Evolutionary conservation across 2,888 invertebrate genomes (phyloP).

Genomic region (Caenorhabditis sp.): DNA sequence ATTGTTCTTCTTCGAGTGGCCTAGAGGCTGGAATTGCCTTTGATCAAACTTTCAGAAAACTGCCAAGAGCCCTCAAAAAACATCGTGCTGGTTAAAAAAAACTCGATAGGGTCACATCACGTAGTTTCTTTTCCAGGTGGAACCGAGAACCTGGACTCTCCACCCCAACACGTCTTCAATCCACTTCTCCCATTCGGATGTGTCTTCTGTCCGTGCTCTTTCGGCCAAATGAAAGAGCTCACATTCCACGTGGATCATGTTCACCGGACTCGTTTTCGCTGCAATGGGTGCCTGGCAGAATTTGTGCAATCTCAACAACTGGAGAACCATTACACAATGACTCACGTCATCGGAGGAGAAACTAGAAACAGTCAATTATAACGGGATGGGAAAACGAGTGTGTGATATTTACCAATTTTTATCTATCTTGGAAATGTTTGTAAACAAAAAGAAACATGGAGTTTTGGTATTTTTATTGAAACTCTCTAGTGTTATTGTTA

Average conservation of each 20-base stretch:
- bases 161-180: neutral
- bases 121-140: slow-evolving; percentile 13
- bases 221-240: slow-evolving; percentile 18
- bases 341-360: slow-evolving; percentile 15
- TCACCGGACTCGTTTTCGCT: slow-evolving; percentile 48
- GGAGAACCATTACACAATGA: slow-evolving; percentile 22
- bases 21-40: too few species aligned
- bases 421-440: neutral
- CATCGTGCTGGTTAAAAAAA: too few species aligned
- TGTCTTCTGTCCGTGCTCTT: slow-evolving; percentile 53
- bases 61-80: too few species aligned
- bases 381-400: neutral
- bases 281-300: slow-evolving; percentile 52
- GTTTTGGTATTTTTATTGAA: neutral
- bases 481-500: too few species aligned
- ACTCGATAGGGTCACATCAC: too few species aligned
- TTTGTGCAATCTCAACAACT: slow-evolving; percentile 49
- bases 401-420: slow-evolving; percentile 3
- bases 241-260: slow-evolving; percentile 5
- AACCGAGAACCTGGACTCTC: slow-evolving; percentile 6
- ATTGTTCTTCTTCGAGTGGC: too few species aligned
- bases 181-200: slow-evolving; percentile 47
- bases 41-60: too few species aligned
- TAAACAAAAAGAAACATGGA: neutral
- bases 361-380: slow-evolving; percentile 20